A percentile compares a stretch with the other conserved stretches of the same genome.
Conservation (phyloP, 2,888 invertebrate genomes). For the Himalopsyche kuldschensis region DNA sequence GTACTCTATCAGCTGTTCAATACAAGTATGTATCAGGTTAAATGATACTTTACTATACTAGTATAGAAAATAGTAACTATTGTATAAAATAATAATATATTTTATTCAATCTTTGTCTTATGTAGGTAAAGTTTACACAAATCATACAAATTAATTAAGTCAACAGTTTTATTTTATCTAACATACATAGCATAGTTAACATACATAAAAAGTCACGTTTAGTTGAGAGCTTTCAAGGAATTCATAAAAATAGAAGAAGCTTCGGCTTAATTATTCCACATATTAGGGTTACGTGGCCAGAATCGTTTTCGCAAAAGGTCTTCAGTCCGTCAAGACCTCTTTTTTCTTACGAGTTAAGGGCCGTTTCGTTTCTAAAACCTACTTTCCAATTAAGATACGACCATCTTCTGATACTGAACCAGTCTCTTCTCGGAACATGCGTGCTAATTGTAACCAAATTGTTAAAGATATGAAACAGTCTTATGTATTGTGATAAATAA, state of each 20-base stretch:
- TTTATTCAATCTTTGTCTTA: too few species aligned
- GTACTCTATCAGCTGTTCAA: too few species aligned
- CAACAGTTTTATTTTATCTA: neutral
- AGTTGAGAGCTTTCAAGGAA: neutral
- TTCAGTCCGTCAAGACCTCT: neutral
- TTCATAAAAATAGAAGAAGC: neutral
- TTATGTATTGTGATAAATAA: too few species aligned
- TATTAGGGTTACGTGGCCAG: neutral
- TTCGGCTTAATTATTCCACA: neutral
- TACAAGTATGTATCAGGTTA: too few species aligned
- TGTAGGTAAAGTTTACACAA: too few species aligned
- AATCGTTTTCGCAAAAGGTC: neutral
- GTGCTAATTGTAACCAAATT: neutral
- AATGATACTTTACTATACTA: too few species aligned
- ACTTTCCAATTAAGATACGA: conserved; percentile 29
- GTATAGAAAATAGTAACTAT: too few species aligned
- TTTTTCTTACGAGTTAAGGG: neutral
- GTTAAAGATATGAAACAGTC: too few species aligned
- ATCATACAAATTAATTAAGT: neutral
- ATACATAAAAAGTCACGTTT: neutral
- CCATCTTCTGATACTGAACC: conserved; percentile 14
- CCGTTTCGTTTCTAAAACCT: neutral
- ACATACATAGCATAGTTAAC: neutral
- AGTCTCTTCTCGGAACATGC: conserved; percentile 2
- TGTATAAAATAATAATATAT: too few species aligned